These are phyloP conservation scores for Aegypius monachus DNA, from an alignment of 2,113 vertebrate genomes.

Conservation along the genomic window DNA sequence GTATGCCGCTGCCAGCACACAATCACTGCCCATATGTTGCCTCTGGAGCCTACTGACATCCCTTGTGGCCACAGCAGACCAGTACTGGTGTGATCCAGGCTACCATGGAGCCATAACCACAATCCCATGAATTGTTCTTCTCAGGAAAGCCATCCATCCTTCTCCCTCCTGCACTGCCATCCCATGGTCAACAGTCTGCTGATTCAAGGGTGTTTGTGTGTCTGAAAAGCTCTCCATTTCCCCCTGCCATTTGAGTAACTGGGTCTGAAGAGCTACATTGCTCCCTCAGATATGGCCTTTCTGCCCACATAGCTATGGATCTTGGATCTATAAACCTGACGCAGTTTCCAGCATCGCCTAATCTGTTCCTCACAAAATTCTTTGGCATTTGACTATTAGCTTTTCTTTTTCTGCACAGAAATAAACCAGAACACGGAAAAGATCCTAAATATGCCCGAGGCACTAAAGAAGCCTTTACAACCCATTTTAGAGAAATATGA, in stretches of 20 bases:
- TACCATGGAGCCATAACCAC: not conserved
- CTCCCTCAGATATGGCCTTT: not conserved
- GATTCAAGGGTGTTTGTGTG: not conserved
- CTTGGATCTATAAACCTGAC: not conserved
- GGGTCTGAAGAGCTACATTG: not conserved
- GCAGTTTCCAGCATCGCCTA: not conserved
- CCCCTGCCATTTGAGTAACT: not conserved
- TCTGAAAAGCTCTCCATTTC: not conserved
- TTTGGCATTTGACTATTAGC: not conserved
- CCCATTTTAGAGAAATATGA: not conserved
- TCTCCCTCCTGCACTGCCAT: not conserved
- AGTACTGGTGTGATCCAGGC: not conserved
- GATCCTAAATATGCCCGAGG: not conserved
- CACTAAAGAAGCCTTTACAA: not conserved
- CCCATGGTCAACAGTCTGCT: not conserved
- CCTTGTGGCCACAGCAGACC: not conserved
- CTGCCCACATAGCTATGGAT: not conserved
- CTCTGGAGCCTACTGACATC: not conserved
- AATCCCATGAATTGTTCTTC: not conserved
- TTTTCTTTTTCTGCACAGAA: not conserved
- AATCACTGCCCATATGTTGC: not conserved
- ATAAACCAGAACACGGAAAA: not conserved
- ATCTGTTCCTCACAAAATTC: not conserved
- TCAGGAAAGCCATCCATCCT: not conserved
- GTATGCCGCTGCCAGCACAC: fast-evolving